Percentiles rank a stretch among this genome's conserved stretches.
Conservation (phyloP, 2,113 vertebrate species). For the Pogona vitticeps region DNA sequence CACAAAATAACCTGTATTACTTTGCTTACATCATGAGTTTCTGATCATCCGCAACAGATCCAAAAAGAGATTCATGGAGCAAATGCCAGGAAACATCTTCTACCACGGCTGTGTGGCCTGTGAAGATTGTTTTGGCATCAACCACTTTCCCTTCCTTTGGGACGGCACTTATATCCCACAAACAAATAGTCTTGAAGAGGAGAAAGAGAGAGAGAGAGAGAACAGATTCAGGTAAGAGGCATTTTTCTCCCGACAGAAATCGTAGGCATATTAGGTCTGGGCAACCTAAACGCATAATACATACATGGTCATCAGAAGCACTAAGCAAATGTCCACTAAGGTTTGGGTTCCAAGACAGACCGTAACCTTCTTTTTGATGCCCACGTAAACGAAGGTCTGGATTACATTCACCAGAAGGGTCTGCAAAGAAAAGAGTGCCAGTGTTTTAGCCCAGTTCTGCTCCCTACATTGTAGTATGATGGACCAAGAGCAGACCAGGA, state of each 20-base stretch:
- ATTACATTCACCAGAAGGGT: slow-evolving; percentile 96
- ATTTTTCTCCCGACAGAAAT: not conserved
- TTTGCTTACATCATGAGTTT: slow-evolving; percentile 93
- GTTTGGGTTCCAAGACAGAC: slow-evolving; percentile 98
- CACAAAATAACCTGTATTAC: not conserved
- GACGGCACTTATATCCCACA: slow-evolving; percentile 97
- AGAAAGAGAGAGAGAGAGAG: accelerated
- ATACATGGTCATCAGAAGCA: slow-evolving; percentile 96
- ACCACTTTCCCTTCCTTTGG: slow-evolving; percentile 97
- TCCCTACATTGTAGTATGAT: not conserved
- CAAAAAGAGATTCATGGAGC: slow-evolving; percentile 94
- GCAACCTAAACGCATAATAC: slow-evolving; percentile 38
- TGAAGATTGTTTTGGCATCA: slow-evolving; percentile 98
- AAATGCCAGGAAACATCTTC: slow-evolving; percentile 98
- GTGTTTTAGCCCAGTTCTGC: accelerated
- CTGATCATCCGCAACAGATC: slow-evolving; percentile 96
- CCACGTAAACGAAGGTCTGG: slow-evolving; percentile 94
- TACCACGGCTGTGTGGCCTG: slow-evolving; percentile 95
- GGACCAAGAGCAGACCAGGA: not conserved
- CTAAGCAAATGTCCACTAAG: slow-evolving; percentile 95
- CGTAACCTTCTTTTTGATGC: slow-evolving; percentile 98
- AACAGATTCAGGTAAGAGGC: slow-evolving; percentile 16
- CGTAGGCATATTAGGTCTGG: not conserved
- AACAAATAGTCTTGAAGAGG: slow-evolving; percentile 89
- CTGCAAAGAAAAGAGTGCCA: slow-evolving; percentile 68